A percentile compares a stretch with the other conserved stretches of the same genome.
Conservation (phyloP, 2,888 invertebrate species). For the Vandiemenella viatica region DNA sequence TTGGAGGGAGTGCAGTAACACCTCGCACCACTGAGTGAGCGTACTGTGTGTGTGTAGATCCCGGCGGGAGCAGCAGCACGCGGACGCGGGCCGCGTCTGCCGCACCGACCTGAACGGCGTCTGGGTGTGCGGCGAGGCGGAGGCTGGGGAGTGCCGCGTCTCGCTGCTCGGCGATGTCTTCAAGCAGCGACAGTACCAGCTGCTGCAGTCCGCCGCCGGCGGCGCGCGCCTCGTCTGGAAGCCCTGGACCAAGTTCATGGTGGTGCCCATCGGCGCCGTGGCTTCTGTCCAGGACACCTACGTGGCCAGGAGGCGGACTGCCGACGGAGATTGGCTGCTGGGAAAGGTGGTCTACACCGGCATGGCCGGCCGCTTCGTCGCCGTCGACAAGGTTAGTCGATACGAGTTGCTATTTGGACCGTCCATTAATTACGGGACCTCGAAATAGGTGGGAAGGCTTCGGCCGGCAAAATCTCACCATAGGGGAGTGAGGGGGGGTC, state of each 20-base stretch:
- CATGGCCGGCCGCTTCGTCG: constrained; percentile 2
- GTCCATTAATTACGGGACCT: too few species aligned
- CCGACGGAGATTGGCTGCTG: constrained; percentile 4
- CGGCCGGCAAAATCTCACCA: too few species aligned
- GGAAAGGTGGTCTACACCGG: not conserved
- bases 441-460: too few species aligned
- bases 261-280: constrained; percentile 55
- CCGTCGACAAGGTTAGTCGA: constrained; percentile 1
- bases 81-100: constrained; percentile 50
- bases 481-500: too few species aligned
- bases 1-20: too few species aligned
- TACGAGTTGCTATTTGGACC: too few species aligned
- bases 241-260: constrained; percentile 50
- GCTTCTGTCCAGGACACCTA: constrained; percentile 30
- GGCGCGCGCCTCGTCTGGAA: constrained; percentile 63
- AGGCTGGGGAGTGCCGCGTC: constrained; percentile 26
- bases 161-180: constrained; percentile 19
- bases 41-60: too few species aligned
- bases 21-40: too few species aligned
- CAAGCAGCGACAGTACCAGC: constrained; percentile 37
- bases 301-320: constrained; percentile 34
- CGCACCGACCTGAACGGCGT: constrained; percentile 54
- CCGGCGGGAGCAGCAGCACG: constrained; percentile 23
- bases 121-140: constrained; percentile 55
- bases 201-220: constrained; percentile 61